Percentiles rank a stretch among this genome's conserved stretches.
phyloP scores from a whole-genome alignment of 2,113 vertebrate species.

The Sphaerodactylus townsendi region DNA sequence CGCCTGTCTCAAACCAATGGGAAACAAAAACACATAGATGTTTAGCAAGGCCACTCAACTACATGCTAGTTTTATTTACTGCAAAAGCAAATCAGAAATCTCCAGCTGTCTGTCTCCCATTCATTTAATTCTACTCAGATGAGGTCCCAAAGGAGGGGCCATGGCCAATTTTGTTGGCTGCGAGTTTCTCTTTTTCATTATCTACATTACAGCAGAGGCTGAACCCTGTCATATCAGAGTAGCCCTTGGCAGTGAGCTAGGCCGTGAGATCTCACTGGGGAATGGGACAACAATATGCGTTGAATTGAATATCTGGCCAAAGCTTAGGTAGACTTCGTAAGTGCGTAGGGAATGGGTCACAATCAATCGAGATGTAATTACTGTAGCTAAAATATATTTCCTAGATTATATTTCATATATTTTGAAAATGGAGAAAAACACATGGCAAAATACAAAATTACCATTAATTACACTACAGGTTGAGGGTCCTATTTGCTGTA shows the following conservation, averaged over 20 bases:
- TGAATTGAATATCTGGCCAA: not conserved
- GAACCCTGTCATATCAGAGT: not conserved
- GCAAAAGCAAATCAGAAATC: not conserved
- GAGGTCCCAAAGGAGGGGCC: not conserved
- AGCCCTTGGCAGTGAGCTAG: not conserved
- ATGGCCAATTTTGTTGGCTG: not conserved
- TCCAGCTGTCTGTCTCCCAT: no score
- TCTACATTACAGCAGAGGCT: not conserved
- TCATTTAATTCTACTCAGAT: not conserved
- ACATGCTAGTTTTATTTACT: not conserved
- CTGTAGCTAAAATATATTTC: not conserved
- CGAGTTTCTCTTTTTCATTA: not conserved
- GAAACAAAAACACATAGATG: not conserved
- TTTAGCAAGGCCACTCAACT: not conserved
- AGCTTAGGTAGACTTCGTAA: not conserved
- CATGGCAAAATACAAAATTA: not conserved
- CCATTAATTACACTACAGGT: not conserved
- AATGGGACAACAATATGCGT: not conserved
- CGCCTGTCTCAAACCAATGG: not conserved
- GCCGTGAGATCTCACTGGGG: not conserved
- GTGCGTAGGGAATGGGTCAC: not conserved
- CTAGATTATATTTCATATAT: not conserved
- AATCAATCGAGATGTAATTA: not conserved
- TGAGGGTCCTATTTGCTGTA: not conserved
- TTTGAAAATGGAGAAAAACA: not conserved